Conservation (phyloP, 1,140 invertebrate species). For the Drosophila pseudoananassae region DNA sequence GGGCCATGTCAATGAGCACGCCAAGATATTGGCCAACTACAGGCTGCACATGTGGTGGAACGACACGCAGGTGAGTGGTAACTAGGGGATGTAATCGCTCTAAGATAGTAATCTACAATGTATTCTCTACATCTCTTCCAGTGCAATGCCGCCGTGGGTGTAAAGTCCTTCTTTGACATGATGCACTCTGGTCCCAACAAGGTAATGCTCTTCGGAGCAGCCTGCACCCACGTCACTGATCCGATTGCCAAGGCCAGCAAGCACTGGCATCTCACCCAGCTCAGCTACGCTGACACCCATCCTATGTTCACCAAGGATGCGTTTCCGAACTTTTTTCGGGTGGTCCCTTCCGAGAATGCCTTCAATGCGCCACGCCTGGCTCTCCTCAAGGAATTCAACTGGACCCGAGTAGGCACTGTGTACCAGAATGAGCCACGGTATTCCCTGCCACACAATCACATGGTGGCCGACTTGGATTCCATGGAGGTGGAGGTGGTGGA, state of each 20-base stretch:
- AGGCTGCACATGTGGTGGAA: constrained; percentile 97
- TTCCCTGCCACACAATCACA: constrained; percentile 95
- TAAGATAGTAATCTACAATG: background rate
- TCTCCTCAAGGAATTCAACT: constrained; percentile 96
- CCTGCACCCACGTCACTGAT: constrained; percentile 98
- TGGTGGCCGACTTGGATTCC: constrained; percentile 94
- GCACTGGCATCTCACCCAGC: constrained; percentile 97
- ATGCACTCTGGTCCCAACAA: constrained; percentile 96
- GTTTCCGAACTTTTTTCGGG: constrained; percentile 98
- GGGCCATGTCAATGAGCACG: constrained; percentile 96
- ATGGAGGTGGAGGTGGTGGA: constrained; percentile 93
- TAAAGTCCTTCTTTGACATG: constrained; percentile 99
- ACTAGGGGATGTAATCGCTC: background rate
- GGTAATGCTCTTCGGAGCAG: constrained; percentile 97
- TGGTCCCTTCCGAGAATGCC: constrained; percentile 97
- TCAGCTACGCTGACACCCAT: constrained; percentile 99
- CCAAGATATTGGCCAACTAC: constrained; percentile 92
- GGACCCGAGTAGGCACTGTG: constrained; percentile 98
- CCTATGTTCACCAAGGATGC: constrained; percentile 98
- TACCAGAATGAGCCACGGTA: constrained; percentile 98
- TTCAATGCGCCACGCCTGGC: constrained; percentile 96
- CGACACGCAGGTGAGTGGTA: constrained; percentile 92
- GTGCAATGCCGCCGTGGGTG: constrained; percentile 99
- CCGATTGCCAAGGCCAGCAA: constrained; percentile 98
- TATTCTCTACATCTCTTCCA: constrained; percentile 85